Percentiles rank a stretch among this genome's conserved stretches.
These are phyloP conservation scores for Rhaphigaster nebulosa DNA, from an alignment of 2,888 invertebrate species.

Conservation along the genomic window DNA sequence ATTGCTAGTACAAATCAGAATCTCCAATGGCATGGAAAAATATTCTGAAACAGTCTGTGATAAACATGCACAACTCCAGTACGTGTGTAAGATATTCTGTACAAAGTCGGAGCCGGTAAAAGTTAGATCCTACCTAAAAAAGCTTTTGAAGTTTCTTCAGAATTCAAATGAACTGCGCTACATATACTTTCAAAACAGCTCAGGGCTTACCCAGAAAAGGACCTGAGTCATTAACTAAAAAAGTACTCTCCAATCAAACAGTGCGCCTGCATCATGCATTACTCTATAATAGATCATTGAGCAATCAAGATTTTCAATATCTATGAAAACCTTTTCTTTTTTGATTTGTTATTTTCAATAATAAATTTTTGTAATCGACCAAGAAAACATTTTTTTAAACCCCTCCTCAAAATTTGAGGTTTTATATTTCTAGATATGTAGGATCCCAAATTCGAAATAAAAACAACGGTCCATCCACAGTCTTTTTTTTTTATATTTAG, in stretches of 20 bases:
- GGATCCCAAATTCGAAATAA: no score
- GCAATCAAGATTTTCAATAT: not conserved
- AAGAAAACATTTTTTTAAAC: no score
- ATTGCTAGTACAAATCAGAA: not conserved
- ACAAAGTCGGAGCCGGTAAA: not conserved
- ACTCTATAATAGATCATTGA: not conserved
- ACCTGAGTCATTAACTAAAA: not conserved
- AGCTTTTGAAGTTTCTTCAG: not conserved
- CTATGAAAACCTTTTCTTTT: no score
- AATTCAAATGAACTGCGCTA: slow-evolving; percentile 2
- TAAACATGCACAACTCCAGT: not conserved
- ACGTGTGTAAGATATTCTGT: not conserved
- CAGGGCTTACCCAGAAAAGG: not conserved
- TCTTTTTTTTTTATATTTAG: no score
- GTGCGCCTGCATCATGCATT: not conserved
- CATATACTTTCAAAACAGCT: slow-evolving; percentile 27
- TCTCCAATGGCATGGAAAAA: not conserved
- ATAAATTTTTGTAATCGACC: no score
- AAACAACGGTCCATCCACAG: no score
- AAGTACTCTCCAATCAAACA: not conserved
- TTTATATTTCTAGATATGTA: no score
- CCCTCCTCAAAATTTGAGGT: no score
- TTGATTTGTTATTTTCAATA: no score
- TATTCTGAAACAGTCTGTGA: not conserved
- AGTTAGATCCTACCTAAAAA: not conserved